Percentiles rank a stretch among this genome's conserved stretches.
Conservation (phyloP, 2,888 invertebrate genomes). For the Cecidostiba fungosa region DNA sequence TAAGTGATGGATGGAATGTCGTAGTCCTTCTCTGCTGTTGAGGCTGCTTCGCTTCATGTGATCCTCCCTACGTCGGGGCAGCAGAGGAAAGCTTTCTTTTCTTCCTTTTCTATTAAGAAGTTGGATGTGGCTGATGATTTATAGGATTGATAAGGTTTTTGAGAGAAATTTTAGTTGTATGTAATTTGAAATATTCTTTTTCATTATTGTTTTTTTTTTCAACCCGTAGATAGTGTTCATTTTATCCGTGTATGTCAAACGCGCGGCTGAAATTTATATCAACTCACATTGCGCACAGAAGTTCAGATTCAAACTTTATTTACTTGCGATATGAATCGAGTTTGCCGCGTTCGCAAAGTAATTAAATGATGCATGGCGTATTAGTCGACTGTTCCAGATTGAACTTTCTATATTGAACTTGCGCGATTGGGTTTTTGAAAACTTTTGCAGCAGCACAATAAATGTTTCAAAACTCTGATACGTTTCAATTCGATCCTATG, state of each 20-base stretch:
- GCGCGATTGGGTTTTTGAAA: background rate
- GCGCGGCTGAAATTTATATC: background rate
- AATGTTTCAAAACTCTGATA: background rate
- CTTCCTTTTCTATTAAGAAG: background rate
- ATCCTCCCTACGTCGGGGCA: background rate
- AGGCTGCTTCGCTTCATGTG: background rate
- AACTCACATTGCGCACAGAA: background rate
- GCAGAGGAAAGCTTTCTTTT: background rate
- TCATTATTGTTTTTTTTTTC: no score
- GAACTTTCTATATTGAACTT: slow-evolving; percentile 37
- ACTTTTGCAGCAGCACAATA: background rate
- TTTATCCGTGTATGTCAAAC: background rate
- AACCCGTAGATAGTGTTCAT: background rate
- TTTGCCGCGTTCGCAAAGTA: slow-evolving; percentile 14
- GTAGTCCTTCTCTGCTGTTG: background rate
- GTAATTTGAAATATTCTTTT: no score
- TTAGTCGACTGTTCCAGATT: background rate
- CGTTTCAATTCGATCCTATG: background rate
- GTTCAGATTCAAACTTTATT: slow-evolving; percentile 18
- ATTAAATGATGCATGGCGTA: slow-evolving; percentile 48
- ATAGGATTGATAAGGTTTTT: no score
- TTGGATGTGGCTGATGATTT: background rate
- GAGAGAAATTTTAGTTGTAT: no score
- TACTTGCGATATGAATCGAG: slow-evolving; percentile 25
- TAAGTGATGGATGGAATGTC: slow-evolving; percentile 53